A percentile compares a stretch with the other conserved stretches of the same genome.
These are phyloP conservation scores for Intellagama lesueurii DNA, from an alignment of 2,797 vertebrate species.

Conservation along the genomic window DNA sequence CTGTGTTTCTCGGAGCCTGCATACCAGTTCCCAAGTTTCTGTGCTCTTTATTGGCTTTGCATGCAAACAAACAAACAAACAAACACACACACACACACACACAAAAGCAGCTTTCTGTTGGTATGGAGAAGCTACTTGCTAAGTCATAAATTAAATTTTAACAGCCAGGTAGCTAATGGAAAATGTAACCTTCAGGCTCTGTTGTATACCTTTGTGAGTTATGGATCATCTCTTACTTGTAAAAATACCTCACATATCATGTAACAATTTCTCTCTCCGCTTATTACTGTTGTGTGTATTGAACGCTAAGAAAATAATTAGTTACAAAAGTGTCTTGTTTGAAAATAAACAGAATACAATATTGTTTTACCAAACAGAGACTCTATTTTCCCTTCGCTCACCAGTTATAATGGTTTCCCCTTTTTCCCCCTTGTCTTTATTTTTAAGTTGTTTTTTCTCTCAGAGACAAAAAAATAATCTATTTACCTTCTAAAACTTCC, in stretches of 20 bases:
- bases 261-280: background rate
- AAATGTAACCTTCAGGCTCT: slow-evolving; percentile 63
- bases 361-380: background rate
- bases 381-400: background rate
- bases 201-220: slow-evolving; percentile 63
- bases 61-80: too few relatives aligned
- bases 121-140: slow-evolving; percentile 53
- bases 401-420: background rate
- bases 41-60: slow-evolving; percentile 41
- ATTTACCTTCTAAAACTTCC: background rate
- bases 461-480: slow-evolving; percentile 11
- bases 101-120: slow-evolving; percentile 42
- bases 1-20: background rate
- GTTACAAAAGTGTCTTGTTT: background rate
- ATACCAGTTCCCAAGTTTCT: background rate
- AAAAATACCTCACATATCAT: slow-evolving; percentile 74
- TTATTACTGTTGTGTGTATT: slow-evolving; percentile 21
- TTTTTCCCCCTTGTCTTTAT: background rate
- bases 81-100: slow-evolving; percentile 8
- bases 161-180: slow-evolving; percentile 56
- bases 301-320: slow-evolving; percentile 5
- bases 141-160: slow-evolving; percentile 65
- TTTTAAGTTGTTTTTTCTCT: slow-evolving; percentile 1
- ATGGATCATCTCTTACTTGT: slow-evolving; percentile 66
- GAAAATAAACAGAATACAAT: slow-evolving; percentile 6